Percentiles rank a stretch among this genome's conserved stretches.
Conservation (phyloP, 2,113 vertebrate species). For the Perca schrenkii region DNA sequence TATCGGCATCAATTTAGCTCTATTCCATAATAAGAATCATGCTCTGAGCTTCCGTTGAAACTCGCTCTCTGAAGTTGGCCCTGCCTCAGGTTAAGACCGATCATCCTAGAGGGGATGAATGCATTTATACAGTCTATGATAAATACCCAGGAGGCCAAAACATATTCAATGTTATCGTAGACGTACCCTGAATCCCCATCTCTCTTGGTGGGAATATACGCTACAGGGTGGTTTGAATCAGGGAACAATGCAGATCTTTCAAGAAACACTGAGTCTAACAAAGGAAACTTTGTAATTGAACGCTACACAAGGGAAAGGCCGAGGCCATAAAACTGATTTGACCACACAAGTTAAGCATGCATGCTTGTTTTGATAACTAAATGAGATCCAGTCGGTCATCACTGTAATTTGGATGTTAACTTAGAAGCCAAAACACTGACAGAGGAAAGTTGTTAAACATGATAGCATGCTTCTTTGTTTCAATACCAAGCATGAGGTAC, state of each 20-base stretch:
- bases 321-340: not conserved
- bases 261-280: slow-evolving; percentile 56
- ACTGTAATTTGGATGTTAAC: not conserved
- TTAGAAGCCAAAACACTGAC: not conserved
- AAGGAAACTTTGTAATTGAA: slow-evolving; percentile 63
- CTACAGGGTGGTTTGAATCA: slow-evolving; percentile 5
- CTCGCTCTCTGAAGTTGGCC: not conserved
- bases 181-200: not conserved
- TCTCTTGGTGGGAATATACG: slow-evolving; percentile 7
- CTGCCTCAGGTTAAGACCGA: not conserved
- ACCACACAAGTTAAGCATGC: not conserved
- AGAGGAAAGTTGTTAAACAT: not conserved
- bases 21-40: not conserved
- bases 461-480: not conserved
- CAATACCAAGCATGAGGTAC: not conserved
- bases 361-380: slow-evolving; percentile 44
- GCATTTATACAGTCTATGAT: too few relatives aligned
- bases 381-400: slow-evolving; percentile 7
- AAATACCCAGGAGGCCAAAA: not conserved
- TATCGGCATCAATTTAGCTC: not conserved
- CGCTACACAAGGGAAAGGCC: slow-evolving; percentile 22
- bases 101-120: not conserved
- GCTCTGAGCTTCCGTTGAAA: not conserved
- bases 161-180: not conserved
- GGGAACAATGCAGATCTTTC: slow-evolving; percentile 69